phyloP scores from a whole-genome alignment of 64 coral and sea anemone species.

The Hydrozoanthus tunicans region DNA sequence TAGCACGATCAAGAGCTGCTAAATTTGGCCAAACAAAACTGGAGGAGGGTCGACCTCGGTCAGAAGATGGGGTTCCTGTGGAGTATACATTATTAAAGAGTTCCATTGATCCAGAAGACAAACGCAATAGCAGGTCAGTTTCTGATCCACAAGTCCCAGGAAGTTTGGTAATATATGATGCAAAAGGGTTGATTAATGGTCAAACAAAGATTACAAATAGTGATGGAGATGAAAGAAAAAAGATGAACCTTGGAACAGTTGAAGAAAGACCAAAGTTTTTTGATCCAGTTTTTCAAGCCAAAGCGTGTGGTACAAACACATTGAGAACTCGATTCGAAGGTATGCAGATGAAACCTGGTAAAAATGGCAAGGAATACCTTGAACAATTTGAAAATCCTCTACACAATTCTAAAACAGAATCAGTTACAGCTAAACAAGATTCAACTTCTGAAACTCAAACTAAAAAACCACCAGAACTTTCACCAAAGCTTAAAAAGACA shows the following conservation, averaged over 20 bases:
- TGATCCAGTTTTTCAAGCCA: conserved; percentile 27
- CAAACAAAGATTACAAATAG: background rate
- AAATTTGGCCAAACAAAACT: background rate
- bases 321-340: conserved; percentile 45
- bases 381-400: conserved; percentile 36
- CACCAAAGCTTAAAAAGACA: conserved; percentile 10
- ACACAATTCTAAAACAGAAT: conserved; percentile 22
- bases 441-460: background rate
- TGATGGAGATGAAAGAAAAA: background rate
- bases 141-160: conserved; percentile 35
- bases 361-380: background rate
- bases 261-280: conserved; percentile 29
- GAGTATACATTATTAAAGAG: background rate
- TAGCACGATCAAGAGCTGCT: background rate
- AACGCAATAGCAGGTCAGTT: conserved; percentile 11
- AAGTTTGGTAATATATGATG: conserved; percentile 30
- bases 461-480: background rate
- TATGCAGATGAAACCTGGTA: background rate
- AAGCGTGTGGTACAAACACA: conserved; percentile 27
- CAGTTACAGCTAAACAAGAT: background rate
- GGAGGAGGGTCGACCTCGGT: conserved; percentile 4
- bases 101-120: background rate
- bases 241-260: background rate
- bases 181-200: conserved; percentile 29
- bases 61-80: conserved; percentile 20